A percentile compares a stretch with the other conserved stretches of the same genome.
Conservation (phyloP, 2,113 vertebrate species). For the Eulemur macaco region DNA sequence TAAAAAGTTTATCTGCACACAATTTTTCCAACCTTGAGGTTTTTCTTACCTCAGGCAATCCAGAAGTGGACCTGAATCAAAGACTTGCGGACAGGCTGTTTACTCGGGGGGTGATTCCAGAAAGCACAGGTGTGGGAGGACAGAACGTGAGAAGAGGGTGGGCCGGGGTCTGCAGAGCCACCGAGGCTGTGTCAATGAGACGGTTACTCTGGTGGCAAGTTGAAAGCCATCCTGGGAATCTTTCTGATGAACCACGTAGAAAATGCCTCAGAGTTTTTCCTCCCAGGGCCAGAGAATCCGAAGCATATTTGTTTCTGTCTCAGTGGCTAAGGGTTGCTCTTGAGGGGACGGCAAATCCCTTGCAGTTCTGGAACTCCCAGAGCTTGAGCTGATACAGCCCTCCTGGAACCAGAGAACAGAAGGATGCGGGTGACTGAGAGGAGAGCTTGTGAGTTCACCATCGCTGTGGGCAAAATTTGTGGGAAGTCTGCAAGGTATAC, state of each 20-base stretch:
- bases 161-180: fast-evolving
- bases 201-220: neutral
- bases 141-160: neutral
- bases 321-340: neutral
- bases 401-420: neutral
- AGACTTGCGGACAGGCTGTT: neutral
- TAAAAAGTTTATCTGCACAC: neutral
- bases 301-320: neutral
- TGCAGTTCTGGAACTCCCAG: neutral
- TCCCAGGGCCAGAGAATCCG: no score
- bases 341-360: neutral
- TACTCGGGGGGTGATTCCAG: neutral
- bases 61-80: neutral
- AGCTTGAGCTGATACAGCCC: neutral
- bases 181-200: neutral
- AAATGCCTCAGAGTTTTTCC: neutral
- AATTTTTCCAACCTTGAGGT: neutral
- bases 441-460: neutral
- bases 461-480: neutral
- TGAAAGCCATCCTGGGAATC: neutral
- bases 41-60: neutral
- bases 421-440: neutral
- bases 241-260: neutral
- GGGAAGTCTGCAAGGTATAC: neutral
- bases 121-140: neutral